phyloP scores from a whole-genome alignment of 2,797 vertebrate genomes.

The Hippocampus kuda region DNA sequence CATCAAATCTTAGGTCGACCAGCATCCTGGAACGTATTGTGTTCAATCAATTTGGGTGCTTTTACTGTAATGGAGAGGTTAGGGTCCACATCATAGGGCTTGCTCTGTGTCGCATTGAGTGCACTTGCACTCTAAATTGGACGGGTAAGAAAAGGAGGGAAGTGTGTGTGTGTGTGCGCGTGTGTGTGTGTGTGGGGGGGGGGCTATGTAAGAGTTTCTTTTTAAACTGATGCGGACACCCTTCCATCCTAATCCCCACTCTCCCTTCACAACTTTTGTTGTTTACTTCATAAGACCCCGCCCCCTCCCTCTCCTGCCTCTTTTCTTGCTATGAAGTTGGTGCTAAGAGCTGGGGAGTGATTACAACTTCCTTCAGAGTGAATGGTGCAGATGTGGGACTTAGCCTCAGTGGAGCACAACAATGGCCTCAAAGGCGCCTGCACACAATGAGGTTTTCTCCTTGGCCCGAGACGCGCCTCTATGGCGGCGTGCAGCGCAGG shows the following conservation, averaged over 20 bases:
- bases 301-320: constrained; percentile 43
- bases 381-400: constrained; percentile 72
- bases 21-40: background rate
- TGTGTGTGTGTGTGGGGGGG: background rate
- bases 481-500: constrained; percentile 60
- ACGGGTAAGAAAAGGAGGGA: constrained; percentile 31
- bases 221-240: constrained; percentile 50
- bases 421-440: constrained; percentile 66
- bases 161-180: constrained; percentile 4
- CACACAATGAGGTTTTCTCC: constrained; percentile 69
- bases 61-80: constrained; percentile 44
- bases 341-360: constrained; percentile 60
- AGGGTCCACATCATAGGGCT: constrained; percentile 31
- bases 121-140: constrained; percentile 23
- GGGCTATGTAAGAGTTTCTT: constrained; percentile 56
- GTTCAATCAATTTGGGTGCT: constrained; percentile 8
- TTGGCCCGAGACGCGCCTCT: constrained; percentile 64
- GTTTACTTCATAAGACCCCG: constrained; percentile 28
- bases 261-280: constrained; percentile 26
- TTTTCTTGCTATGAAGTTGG: constrained; percentile 46
- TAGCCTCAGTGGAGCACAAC: constrained; percentile 60
- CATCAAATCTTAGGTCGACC: constrained; percentile 6
- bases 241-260: constrained; percentile 29
- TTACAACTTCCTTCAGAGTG: constrained; percentile 69
- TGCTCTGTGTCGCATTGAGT: constrained; percentile 32